These are phyloP conservation scores for Trachemys scripta DNA, from an alignment of 2,113 vertebrate species.

Conservation along the genomic window DNA sequence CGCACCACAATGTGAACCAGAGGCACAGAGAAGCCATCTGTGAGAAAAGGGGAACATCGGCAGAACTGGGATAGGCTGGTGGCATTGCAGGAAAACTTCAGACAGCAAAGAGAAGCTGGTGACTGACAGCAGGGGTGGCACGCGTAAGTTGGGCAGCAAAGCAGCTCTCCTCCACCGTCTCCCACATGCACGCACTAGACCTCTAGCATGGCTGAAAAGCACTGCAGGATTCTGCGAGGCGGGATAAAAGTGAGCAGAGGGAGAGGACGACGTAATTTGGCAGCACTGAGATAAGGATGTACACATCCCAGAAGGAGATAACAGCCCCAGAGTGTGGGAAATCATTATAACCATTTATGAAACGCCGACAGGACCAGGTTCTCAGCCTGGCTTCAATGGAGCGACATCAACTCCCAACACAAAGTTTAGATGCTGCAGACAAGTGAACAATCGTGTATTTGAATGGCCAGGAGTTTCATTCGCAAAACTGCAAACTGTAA, in stretches of 20 bases:
- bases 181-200: not conserved
- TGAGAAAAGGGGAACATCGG: not conserved
- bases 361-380: not conserved
- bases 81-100: not conserved
- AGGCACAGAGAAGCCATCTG: not conserved
- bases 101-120: not conserved
- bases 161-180: not conserved
- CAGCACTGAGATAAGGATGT: not conserved
- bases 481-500: not conserved
- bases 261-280: not conserved
- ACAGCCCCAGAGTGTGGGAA: not conserved
- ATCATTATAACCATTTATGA: not conserved
- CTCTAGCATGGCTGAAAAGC: not conserved
- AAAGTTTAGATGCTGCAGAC: not conserved
- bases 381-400: not conserved
- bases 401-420: not conserved
- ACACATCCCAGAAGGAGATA: accelerated
- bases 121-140: not conserved
- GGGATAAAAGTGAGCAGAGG: not conserved
- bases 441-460: not conserved
- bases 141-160: not conserved
- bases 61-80: not conserved
- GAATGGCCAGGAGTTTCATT: not conserved
- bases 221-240: not conserved
- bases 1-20: not conserved